Evolutionary conservation across 92 coral and sea anemone genomes (phyloP).

Genomic region (Montipora capitata): DNA sequence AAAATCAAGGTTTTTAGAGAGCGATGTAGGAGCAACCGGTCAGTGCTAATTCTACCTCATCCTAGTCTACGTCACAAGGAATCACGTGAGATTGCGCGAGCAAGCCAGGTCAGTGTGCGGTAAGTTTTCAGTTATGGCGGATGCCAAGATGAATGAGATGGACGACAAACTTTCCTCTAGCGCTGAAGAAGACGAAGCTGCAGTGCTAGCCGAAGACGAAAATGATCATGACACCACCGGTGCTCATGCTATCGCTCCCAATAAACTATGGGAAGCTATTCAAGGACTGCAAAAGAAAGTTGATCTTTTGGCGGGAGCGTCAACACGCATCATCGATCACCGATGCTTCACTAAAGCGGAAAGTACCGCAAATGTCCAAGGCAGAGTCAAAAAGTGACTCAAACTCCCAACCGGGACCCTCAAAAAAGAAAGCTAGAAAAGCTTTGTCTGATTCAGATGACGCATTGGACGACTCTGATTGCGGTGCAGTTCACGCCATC

Average conservation of each 20-base stretch:
- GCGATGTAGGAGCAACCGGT: no score
- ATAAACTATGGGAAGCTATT: slow-evolving; percentile 15
- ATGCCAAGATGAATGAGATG: slow-evolving; percentile 12
- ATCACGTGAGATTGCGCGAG: slow-evolving; percentile 63
- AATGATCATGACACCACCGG: slow-evolving; percentile 36
- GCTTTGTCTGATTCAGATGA: slow-evolving; percentile 16
- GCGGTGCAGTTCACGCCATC: neutral
- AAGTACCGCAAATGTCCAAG: slow-evolving; percentile 7
- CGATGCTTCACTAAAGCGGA: slow-evolving; percentile 33
- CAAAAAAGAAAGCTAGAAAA: slow-evolving; percentile 19
- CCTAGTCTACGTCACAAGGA: slow-evolving; percentile 44
- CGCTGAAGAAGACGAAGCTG: slow-evolving; percentile 15
- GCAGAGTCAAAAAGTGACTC: slow-evolving; percentile 39
- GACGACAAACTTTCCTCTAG: neutral
- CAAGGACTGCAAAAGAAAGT: slow-evolving; percentile 38
- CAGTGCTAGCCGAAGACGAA: slow-evolving; percentile 15
- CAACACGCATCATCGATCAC: neutral
- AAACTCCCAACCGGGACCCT: slow-evolving; percentile 42
- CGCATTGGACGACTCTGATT: neutral
- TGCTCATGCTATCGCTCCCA: neutral
- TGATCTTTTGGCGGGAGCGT: slow-evolving; percentile 48
- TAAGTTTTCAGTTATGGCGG: slow-evolving; percentile 37
- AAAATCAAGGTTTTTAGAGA: no score
- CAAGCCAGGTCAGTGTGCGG: slow-evolving; percentile 56
- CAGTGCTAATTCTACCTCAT: neutral